Evolutionary conservation across 1,140 invertebrate species (phyloP).

Genomic region (Antheraea mylitta): DNA sequence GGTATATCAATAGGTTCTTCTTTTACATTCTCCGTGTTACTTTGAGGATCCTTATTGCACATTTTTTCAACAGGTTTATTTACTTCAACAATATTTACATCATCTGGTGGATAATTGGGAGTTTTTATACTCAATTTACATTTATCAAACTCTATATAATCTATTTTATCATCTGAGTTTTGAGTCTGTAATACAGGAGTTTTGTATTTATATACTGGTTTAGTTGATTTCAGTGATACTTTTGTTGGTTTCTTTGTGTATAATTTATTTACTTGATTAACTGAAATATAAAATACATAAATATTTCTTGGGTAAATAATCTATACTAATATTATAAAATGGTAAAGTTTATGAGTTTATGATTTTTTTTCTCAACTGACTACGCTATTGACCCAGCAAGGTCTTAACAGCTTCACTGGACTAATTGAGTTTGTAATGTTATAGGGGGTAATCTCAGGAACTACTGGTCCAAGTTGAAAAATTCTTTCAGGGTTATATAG

Average conservation of each 20-base stretch:
- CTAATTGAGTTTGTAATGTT: too few species aligned
- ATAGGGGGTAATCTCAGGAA: too few species aligned
- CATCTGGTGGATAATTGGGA: conserved; percentile 26
- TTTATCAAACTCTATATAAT: conserved; percentile 55
- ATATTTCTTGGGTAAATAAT: background rate
- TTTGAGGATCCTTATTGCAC: conserved; percentile 17
- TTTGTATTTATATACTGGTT: conserved; percentile 37
- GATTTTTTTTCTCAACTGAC: too few species aligned
- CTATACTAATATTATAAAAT: too few species aligned
- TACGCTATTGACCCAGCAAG: too few species aligned
- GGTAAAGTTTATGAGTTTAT: too few species aligned
- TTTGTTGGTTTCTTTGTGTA: conserved; percentile 46
- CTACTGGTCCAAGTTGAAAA: too few species aligned
- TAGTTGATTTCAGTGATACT: conserved; percentile 38
- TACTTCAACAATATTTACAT: conserved; percentile 23
- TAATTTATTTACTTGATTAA: conserved; percentile 25
- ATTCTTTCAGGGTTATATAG: too few species aligned
- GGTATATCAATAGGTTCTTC: conserved; percentile 29
- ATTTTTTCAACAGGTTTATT: conserved; percentile 21
- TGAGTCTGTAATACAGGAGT: conserved; percentile 39
- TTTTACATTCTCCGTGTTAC: conserved; percentile 23
- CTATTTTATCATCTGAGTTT: conserved; percentile 51
- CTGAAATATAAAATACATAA: conserved; percentile 28
- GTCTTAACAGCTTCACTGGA: too few species aligned
- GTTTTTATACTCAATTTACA: conserved; percentile 62